Percentiles rank a stretch among this genome's conserved stretches.
Conservation (phyloP, 2,888 invertebrate species). For the Dasypolia templi region DNA sequence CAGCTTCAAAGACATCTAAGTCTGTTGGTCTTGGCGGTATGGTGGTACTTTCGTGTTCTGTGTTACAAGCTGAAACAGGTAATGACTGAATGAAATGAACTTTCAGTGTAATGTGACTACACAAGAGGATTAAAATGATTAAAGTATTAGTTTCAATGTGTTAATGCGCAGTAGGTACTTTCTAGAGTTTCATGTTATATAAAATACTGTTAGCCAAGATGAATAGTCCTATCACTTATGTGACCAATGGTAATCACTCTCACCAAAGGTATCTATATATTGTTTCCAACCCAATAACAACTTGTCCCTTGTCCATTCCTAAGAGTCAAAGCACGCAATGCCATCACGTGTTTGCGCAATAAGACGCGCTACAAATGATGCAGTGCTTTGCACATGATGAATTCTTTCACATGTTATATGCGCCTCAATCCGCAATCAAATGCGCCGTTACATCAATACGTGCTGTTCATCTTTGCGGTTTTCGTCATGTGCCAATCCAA, state of each 20-base stretch:
- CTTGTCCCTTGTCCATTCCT: neutral
- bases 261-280: neutral
- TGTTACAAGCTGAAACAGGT: conserved; percentile 84
- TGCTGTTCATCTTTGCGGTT: neutral
- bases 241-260: conserved; percentile 1
- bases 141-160: neutral
- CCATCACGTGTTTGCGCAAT: neutral
- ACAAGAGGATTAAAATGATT: conserved; percentile 3
- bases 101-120: conserved; percentile 1
- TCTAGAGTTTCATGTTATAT: neutral
- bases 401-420: conserved; percentile 4
- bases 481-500: neutral
- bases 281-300: conserved; percentile 13
- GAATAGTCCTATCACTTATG: conserved; percentile 2
- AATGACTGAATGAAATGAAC: conserved; percentile 30
- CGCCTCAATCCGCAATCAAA: too few relatives aligned
- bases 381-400: neutral
- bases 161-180: neutral
- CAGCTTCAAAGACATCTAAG: conserved; percentile 81
- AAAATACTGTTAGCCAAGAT: neutral
- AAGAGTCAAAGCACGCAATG: neutral
- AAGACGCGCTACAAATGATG: neutral
- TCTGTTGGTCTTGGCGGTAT: conserved; percentile 77
- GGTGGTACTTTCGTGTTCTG: conserved; percentile 75
- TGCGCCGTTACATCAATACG: neutral